phyloP scores from a whole-genome alignment of 2,888 invertebrate species.

The Anthrax anthrax region DNA sequence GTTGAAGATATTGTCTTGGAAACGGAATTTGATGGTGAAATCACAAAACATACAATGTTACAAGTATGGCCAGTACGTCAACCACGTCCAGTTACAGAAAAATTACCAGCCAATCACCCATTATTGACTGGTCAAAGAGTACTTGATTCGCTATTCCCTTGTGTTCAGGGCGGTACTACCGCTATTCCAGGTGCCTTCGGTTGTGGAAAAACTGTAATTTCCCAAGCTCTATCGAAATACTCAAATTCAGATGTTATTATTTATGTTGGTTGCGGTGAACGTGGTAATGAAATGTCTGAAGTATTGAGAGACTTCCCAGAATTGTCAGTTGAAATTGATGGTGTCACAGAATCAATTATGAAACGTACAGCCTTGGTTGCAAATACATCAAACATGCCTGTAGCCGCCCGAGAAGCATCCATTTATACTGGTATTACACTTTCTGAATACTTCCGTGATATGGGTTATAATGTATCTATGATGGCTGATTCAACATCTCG shows the following conservation, averaged over 20 bases:
- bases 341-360: conserved; percentile 97
- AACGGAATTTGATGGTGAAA: conserved; percentile 96
- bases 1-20: conserved; percentile 92
- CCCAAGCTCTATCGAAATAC: conserved; percentile 97
- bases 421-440: conserved; percentile 99
- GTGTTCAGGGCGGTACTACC: conserved; percentile 96
- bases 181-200: conserved; percentile 99
- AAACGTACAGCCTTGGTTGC: conserved; percentile 98
- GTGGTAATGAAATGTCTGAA: conserved; percentile 99
- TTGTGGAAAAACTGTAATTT: conserved; percentile 99
- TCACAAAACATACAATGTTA: conserved; percentile 84
- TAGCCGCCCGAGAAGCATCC: conserved; percentile 98
- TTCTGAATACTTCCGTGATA: conserved; percentile 98
- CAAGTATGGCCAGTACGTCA: conserved; percentile 99
- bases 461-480: conserved; percentile 99
- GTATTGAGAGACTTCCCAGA: conserved; percentile 98
- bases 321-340: conserved; percentile 92
- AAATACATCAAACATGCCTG: conserved; percentile 99
- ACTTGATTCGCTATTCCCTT: conserved; percentile 96
- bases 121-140: conserved; percentile 96
- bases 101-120: conserved; percentile 96
- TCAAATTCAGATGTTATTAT: conserved; percentile 99
- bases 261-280: conserved; percentile 99
- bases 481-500: conserved; percentile 99
- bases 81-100: conserved; percentile 92